Base-by-base conservation (phyloP, 2,797 vertebrate species). In the Sebastolobus altivelis region DNA sequence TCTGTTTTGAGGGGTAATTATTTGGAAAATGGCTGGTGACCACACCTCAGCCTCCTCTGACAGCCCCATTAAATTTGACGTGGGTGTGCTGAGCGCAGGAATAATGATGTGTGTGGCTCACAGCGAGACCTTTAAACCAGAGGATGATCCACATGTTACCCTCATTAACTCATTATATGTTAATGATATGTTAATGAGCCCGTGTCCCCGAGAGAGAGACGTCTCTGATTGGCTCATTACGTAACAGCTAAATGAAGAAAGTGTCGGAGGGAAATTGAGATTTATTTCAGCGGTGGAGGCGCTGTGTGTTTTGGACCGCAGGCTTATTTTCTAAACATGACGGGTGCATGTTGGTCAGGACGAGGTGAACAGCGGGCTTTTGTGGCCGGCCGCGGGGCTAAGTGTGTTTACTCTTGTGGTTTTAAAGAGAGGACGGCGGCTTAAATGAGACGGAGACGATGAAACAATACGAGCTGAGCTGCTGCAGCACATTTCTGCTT, bases 321-420 rank as follows among this genome's bases (percentile, higher is more conserved):
- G 77, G 60, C 40, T 79, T 92, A 81, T 93, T 95, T 94, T 94
- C 90, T 94, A 93, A 95, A 95, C 92, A 93, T 80, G 89, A 67
- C 77, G 83, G 92, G 70, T 83, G 90, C 81, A 77, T 91, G 94
- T 92, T 89, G 92, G 93, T 94, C 92, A 93, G 91, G 75, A 43
- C 37, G 91, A 91, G 92, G 93, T 85, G 94, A 93, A 93, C 91
- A 93, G 89, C 85, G 5, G 88, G 87, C 93, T 87, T 92, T 93
- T 93, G 94, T 93, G 92, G 93, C 88, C 75, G 82, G 81, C 74
- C 87, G 74, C 79, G 65, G 65, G 88, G 87, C 83, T 90, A 93
- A 95, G 93, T 93, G 91, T 93, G 92, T 94, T 94, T 94, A 88
- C 82, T 87, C 93, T 92, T 89, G 93, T 94, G 94, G 95, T 94